Percentiles rank a stretch among this genome's conserved stretches.
These are phyloP conservation scores for Meta bourneti DNA, from an alignment of 2,888 invertebrate species.

Conservation along the genomic window DNA sequence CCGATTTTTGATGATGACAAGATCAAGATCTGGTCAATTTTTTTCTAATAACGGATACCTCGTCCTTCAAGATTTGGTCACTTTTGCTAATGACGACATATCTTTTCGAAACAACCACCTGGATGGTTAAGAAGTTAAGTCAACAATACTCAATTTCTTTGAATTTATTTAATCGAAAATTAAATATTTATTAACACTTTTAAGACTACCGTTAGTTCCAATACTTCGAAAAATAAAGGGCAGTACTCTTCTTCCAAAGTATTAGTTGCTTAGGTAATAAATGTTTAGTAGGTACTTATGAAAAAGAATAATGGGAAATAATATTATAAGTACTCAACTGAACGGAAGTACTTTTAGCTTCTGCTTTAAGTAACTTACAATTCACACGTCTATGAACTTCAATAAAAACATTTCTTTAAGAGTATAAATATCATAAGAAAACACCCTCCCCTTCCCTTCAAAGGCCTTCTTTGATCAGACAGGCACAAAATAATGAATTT, in stretches of 20 bases:
- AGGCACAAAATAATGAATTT: slow-evolving; percentile 40
- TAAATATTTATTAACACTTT: too few species aligned
- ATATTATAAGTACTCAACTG: not conserved
- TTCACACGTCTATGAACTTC: not conserved
- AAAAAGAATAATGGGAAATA: not conserved
- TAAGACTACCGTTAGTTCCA: too few species aligned
- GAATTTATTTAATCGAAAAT: too few species aligned
- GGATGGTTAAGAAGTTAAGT: too few species aligned
- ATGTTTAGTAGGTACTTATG: not conserved
- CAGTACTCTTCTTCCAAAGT: not conserved
- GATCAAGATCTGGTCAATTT: too few species aligned
- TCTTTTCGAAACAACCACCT: too few species aligned
- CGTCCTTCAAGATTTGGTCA: too few species aligned
- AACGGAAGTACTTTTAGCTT: not conserved
- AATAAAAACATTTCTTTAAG: slow-evolving; percentile 43
- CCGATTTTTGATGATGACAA: too few species aligned
- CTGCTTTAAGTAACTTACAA: not conserved
- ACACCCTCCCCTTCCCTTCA: not conserved
- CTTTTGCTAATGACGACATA: too few species aligned
- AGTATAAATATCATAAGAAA: slow-evolving; percentile 6
- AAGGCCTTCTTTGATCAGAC: slow-evolving; percentile 27
- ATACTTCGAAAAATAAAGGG: too few species aligned
- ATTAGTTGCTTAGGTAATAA: slow-evolving; percentile 1
- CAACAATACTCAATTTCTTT: too few species aligned
- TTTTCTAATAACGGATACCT: too few species aligned